A percentile compares a stretch with the other conserved stretches of the same genome.
These are phyloP conservation scores for Etheostoma perlongum DNA, from an alignment of 2,797 vertebrate species.

Conservation along the genomic window DNA sequence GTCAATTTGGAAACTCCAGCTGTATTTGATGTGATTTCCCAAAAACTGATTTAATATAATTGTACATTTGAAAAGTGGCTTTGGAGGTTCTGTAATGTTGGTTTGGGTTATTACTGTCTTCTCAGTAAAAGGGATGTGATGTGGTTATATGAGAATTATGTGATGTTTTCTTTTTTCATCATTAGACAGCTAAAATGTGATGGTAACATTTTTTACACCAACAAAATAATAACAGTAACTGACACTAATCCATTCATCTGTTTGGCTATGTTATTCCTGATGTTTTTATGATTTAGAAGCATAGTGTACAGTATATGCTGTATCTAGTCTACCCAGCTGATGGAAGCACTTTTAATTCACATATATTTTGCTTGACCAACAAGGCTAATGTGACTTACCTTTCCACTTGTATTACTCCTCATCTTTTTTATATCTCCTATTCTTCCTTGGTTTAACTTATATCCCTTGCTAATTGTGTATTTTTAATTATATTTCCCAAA, in stretches of 20 bases:
- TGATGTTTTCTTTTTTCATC: background rate
- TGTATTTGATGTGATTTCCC: slow-evolving; percentile 7
- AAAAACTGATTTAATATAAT: slow-evolving; percentile 2
- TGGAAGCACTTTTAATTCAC: background rate
- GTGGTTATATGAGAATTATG: background rate
- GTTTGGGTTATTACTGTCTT: background rate
- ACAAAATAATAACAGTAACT: background rate
- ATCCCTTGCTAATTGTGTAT: background rate
- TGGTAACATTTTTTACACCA: background rate
- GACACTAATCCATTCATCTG: background rate
- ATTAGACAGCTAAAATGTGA: background rate
- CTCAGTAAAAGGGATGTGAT: background rate
- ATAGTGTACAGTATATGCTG: background rate
- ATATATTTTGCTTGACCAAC: background rate
- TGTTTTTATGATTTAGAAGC: background rate
- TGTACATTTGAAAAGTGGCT: slow-evolving; percentile 7
- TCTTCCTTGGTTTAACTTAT: background rate
- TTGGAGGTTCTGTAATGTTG: slow-evolving; percentile 20
- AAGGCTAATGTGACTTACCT: background rate
- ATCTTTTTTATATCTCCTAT: background rate
- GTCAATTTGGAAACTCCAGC: background rate
- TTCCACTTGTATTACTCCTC: background rate
- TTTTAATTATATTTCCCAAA: background rate
- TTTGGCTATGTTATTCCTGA: background rate
- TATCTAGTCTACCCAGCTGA: background rate